These are phyloP conservation scores for Sebastolobus altivelis DNA, from an alignment of 2,797 vertebrate genomes.

Conservation along the genomic window DNA sequence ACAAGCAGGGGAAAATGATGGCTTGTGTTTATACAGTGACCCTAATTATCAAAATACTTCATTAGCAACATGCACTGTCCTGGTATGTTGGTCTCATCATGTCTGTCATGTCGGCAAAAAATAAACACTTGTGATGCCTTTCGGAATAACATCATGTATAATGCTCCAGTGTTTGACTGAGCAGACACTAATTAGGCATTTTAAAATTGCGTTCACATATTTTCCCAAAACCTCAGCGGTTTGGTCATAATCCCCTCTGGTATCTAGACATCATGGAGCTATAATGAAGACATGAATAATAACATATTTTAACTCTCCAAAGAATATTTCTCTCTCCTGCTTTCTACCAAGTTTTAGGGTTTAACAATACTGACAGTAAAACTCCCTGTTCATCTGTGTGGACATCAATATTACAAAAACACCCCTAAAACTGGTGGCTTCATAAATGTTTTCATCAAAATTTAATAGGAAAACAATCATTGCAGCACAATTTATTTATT, in stretches of 20 bases:
- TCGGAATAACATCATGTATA: constrained; percentile 27
- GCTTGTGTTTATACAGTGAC: constrained; percentile 83
- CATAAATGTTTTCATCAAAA: not conserved
- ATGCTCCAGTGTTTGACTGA: constrained; percentile 37
- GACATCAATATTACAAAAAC: not conserved
- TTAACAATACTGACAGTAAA: not conserved
- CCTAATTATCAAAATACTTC: constrained; percentile 88
- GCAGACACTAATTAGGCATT: constrained; percentile 44
- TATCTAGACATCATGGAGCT: not conserved
- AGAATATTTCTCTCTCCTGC: not conserved
- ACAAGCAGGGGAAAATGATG: constrained; percentile 83
- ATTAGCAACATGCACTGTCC: constrained; percentile 76
- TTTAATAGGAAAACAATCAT: not conserved
- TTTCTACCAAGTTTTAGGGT: not conserved
- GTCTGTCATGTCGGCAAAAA: constrained; percentile 51
- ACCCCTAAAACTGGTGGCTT: not conserved
- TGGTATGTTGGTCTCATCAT: constrained; percentile 65
- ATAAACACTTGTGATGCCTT: constrained; percentile 34
- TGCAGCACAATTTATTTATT: not conserved
- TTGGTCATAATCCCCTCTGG: constrained; percentile 4
- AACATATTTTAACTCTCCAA: constrained; percentile 10
- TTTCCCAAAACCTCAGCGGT: constrained; percentile 9
- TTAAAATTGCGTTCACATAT: constrained; percentile 35
- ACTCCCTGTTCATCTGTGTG: not conserved
- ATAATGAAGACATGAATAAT: constrained; percentile 16